Conservation (phyloP, 2,888 invertebrate genomes). For the Eupithecia subfuscata region DNA sequence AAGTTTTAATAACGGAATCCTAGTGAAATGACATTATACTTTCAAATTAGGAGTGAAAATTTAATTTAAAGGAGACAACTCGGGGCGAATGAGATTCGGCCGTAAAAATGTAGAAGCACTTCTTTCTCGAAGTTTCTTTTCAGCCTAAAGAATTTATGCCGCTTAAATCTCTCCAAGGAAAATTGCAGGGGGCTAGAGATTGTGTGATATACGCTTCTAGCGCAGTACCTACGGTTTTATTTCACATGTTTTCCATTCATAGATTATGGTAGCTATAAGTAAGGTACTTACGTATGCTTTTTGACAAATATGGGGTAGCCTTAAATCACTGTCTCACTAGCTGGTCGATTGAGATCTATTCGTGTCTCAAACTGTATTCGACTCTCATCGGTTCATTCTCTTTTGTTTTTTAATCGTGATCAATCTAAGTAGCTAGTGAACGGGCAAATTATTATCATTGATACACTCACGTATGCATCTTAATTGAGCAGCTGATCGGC, state of each 20-base stretch:
- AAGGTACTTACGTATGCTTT: too few relatives aligned
- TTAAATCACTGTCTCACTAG: too few relatives aligned
- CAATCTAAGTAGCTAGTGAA: too few relatives aligned
- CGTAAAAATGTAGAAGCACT: conserved; percentile 83
- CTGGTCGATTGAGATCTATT: too few relatives aligned
- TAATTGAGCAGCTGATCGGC: background rate
- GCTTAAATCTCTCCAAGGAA: conserved; percentile 81
- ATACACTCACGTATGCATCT: too few relatives aligned
- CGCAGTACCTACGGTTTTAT: background rate
- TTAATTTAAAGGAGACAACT: conserved; percentile 85
- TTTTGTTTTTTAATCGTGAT: background rate
- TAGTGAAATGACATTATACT: conserved; percentile 85
- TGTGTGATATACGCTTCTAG: conserved; percentile 10
- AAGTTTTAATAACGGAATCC: conserved; percentile 84
- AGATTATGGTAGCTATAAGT: too few relatives aligned
- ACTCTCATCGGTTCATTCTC: background rate
- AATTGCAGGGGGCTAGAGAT: conserved; percentile 63
- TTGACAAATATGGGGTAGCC: too few relatives aligned
- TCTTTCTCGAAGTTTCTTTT: conserved; percentile 82
- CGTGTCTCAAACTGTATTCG: background rate
- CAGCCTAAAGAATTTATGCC: conserved; percentile 79
- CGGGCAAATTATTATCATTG: too few relatives aligned
- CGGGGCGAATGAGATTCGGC: conserved; percentile 79
- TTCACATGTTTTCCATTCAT: background rate
- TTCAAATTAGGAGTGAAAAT: conserved; percentile 85